Conservation (phyloP, 1,140 invertebrate species). For the Zaprionus vittiger region DNA sequence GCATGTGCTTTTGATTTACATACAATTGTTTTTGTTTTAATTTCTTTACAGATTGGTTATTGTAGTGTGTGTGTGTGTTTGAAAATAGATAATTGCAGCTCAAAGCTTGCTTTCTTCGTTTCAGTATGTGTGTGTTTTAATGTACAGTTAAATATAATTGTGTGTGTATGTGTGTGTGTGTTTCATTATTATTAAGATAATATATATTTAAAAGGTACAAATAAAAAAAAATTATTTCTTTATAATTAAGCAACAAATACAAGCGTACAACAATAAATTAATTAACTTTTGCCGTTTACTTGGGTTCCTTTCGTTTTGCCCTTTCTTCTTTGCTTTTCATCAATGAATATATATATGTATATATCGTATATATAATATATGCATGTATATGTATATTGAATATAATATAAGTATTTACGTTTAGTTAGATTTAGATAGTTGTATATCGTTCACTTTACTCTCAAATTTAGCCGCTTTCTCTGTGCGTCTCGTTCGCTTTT, state of each 20-base stretch:
- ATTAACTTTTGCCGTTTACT: constrained; percentile 64
- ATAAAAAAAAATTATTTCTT: constrained; percentile 56
- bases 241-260: constrained; percentile 79
- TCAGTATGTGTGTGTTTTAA: constrained; percentile 24
- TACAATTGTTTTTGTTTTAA: constrained; percentile 17
- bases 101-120: constrained; percentile 19
- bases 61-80: constrained; percentile 17
- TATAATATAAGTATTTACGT: constrained; percentile 10
- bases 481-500: constrained; percentile 37
- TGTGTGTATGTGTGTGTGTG: constrained; percentile 23
- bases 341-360: constrained; percentile 25
- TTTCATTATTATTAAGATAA: constrained; percentile 45
- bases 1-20: constrained; percentile 50
- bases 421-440: constrained; percentile 16
- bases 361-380: constrained; percentile 28
- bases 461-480: constrained; percentile 20
- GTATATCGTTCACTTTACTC: constrained; percentile 26
- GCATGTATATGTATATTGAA: constrained; percentile 12
- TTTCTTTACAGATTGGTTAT: constrained; percentile 7
- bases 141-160: constrained; percentile 43
- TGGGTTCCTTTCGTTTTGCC: constrained; percentile 36
- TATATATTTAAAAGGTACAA: constrained; percentile 53
- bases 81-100: constrained; percentile 38
- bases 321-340: constrained; percentile 23
- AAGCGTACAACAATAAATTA: constrained; percentile 75